Percentiles rank a stretch among this genome's conserved stretches.
phyloP scores from a whole-genome alignment of 2,797 vertebrate species.

The Poeciliopsis turneri region DNA sequence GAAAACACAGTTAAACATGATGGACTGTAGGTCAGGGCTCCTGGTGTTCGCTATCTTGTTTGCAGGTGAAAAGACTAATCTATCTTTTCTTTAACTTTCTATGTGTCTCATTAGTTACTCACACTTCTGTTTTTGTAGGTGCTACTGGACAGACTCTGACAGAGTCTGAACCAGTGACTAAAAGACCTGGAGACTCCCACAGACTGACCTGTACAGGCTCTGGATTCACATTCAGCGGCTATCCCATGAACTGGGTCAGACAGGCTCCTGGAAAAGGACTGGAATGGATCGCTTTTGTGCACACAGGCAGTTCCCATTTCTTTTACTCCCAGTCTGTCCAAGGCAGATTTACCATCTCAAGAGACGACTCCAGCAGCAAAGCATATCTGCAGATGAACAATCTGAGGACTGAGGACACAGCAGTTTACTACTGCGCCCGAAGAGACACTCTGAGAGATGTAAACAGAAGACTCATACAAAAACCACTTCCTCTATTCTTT shows the following conservation, averaged over 20 bases:
- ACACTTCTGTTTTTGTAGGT: slow-evolving; percentile 1
- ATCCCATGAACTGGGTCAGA: background rate
- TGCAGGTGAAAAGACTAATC: background rate
- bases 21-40: accelerated
- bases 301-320: accelerated
- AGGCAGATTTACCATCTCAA: background rate
- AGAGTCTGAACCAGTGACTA: slow-evolving; percentile 28
- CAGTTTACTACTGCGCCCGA: slow-evolving; percentile 45
- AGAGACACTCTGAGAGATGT: background rate
- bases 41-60: slow-evolving; percentile 1
- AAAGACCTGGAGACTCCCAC: slow-evolving; percentile 5
- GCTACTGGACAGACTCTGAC: background rate
- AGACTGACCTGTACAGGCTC: slow-evolving; percentile 19
- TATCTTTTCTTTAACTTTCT: background rate
- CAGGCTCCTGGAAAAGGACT: background rate
- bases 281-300: accelerated
- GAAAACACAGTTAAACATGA: background rate
- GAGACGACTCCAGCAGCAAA: slow-evolving; percentile 24
- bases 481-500: background rate
- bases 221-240: background rate
- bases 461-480: background rate
- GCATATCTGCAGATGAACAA: slow-evolving; percentile 58
- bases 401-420: slow-evolving; percentile 43
- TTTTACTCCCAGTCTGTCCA: slow-evolving; percentile 5
- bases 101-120: background rate